A percentile compares a stretch with the other conserved stretches of the same genome.
Conservation (phyloP, 2,113 vertebrate species). For the Myrmecobius fasciatus region DNA sequence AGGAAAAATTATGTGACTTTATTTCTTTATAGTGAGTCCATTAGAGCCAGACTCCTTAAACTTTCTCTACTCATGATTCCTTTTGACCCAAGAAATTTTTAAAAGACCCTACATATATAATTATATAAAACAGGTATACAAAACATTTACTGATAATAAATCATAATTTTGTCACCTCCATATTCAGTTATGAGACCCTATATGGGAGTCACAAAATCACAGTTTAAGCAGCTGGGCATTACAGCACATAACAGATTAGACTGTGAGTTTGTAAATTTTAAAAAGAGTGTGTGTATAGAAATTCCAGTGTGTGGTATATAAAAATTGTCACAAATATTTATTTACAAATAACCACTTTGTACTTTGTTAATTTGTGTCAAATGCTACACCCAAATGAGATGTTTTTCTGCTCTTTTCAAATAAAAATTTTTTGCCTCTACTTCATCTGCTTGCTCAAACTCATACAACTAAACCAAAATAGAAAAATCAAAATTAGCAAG, state of each 20-base stretch:
- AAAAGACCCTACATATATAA: no score
- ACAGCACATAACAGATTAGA: background rate
- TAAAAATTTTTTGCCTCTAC: background rate
- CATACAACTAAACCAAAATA: background rate
- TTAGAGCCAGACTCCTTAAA: background rate
- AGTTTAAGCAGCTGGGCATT: no score
- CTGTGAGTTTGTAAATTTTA: background rate
- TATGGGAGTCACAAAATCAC: no score
- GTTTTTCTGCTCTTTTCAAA: background rate
- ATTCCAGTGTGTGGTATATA: background rate
- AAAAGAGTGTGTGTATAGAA: background rate
- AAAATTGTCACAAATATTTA: background rate
- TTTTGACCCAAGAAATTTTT: no score
- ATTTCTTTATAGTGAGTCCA: background rate
- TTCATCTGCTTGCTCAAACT: background rate
- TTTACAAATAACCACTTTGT: background rate
- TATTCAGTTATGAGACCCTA: no score
- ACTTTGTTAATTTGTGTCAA: background rate
- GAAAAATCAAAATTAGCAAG: background rate
- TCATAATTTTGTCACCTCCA: no score
- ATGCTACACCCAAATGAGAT: background rate
- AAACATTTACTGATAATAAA: no score
- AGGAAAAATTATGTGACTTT: background rate
- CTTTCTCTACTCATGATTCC: no score
- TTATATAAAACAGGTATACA: no score